phyloP scores from a whole-genome alignment of 2,797 vertebrate genomes.

The Anolis apletophallus region DNA sequence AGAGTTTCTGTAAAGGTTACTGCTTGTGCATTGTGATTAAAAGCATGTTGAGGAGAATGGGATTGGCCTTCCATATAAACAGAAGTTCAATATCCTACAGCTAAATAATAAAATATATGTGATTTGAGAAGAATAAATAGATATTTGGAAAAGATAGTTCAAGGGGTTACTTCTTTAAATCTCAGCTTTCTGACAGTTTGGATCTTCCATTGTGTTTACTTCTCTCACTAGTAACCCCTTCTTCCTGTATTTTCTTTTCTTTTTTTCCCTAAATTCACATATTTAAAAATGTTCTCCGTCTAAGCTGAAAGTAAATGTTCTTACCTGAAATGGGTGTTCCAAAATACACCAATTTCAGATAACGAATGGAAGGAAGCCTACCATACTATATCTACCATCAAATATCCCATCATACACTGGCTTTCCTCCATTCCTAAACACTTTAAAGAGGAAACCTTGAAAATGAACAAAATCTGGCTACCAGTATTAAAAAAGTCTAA shows the following conservation, averaged over 20 bases:
- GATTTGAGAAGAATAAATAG: background rate
- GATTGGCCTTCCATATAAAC: background rate
- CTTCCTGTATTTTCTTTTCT: background rate
- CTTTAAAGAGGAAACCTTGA: no score
- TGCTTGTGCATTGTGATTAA: background rate
- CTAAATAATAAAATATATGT: background rate
- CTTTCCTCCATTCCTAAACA: no score
- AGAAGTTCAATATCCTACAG: constrained; percentile 19
- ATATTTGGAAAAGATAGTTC: background rate
- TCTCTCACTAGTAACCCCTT: no score
- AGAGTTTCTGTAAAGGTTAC: constrained; percentile 27
- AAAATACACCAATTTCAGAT: background rate
- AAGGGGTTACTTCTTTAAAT: constrained; percentile 20
- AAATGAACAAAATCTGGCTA: no score
- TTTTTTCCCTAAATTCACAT: background rate
- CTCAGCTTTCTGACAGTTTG: background rate
- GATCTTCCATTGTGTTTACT: background rate
- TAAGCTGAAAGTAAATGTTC: background rate
- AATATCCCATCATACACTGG: no score
- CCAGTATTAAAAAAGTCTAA: no score
- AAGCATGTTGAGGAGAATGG: constrained; percentile 15
- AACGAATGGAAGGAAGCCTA: background rate
- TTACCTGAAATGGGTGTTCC: background rate
- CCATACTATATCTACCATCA: no score
- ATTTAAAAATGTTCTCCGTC: background rate